Evolutionary conservation across 1,140 invertebrate species (phyloP).

Genomic region (Grapholita molesta): DNA sequence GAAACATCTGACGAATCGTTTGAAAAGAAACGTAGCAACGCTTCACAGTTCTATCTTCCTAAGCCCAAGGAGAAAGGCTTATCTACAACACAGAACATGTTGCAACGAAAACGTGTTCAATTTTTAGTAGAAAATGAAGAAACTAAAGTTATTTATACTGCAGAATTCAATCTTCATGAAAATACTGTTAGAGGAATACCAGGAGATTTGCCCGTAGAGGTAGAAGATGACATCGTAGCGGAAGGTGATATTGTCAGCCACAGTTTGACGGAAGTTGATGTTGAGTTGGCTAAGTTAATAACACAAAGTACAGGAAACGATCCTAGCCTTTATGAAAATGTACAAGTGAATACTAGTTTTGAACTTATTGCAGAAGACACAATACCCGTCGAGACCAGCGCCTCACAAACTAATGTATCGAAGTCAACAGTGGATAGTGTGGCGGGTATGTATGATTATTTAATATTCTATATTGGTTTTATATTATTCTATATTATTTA

Average conservation of each 20-base stretch:
- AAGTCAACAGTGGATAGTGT: conserved; percentile 2
- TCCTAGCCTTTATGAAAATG: conserved; percentile 37
- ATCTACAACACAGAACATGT: conserved; percentile 49
- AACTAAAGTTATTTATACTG: conserved; percentile 69
- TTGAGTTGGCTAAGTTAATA: conserved; percentile 19
- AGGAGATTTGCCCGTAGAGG: conserved; percentile 15
- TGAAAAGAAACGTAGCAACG: conserved; percentile 63
- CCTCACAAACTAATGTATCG: background rate
- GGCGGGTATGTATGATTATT: conserved; percentile 5
- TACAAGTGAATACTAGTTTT: conserved; percentile 28
- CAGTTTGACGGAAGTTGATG: conserved; percentile 33
- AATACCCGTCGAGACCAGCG: background rate
- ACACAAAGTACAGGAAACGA: conserved; percentile 21
- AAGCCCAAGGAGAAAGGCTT: conserved; percentile 73
- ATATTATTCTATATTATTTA: no score
- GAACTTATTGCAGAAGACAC: conserved; percentile 18
- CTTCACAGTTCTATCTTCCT: conserved; percentile 83
- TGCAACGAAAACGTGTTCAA: conserved; percentile 79
- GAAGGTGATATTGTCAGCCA: conserved; percentile 59
- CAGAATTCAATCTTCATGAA: conserved; percentile 62
- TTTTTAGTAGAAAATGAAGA: conserved; percentile 80
- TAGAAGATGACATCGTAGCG: conserved; percentile 32
- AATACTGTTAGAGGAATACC: conserved; percentile 33
- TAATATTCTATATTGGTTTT: conserved; percentile 17
- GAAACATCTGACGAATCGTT: conserved; percentile 53